phyloP scores from a whole-genome alignment of 2,888 invertebrate species.

The Lasioglossum pauxillum region DNA sequence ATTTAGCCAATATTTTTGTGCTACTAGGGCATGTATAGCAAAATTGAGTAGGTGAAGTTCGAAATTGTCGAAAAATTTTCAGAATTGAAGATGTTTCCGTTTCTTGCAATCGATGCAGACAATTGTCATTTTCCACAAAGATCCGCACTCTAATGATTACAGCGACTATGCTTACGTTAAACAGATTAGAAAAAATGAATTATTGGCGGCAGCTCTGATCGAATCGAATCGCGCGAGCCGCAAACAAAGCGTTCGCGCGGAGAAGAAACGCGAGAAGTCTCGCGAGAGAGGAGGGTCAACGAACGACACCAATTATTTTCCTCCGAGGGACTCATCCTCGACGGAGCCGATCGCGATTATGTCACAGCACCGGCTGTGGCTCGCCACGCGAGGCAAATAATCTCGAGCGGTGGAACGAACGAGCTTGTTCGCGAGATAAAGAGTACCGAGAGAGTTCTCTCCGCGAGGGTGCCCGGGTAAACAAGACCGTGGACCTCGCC shows the following conservation, averaged over 20 bases:
- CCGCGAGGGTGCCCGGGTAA: background rate
- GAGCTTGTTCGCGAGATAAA: constrained; percentile 9
- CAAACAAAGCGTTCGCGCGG: background rate
- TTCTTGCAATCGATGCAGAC: no score
- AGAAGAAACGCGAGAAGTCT: constrained; percentile 16
- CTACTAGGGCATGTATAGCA: no score
- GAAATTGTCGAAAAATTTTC: no score
- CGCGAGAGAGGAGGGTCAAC: background rate
- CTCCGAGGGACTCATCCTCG: constrained; percentile 22
- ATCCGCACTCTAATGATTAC: no score
- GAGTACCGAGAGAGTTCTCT: background rate
- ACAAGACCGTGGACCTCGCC: constrained; percentile 21
- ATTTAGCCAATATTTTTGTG: no score
- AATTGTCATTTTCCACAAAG: no score
- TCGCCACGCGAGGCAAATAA: constrained; percentile 8
- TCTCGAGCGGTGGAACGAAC: background rate
- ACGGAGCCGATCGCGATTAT: constrained; percentile 27
- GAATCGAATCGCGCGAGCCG: background rate
- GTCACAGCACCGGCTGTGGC: constrained; percentile 17
- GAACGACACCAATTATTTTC: constrained; percentile 23
- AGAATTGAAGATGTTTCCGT: no score
- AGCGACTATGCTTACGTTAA: no score
- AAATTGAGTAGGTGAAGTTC: no score
- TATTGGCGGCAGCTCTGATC: background rate
- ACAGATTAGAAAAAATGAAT: no score